These are phyloP conservation scores for Urocitellus parryii DNA, from an alignment of 2,113 vertebrate species.

Conservation along the genomic window DNA sequence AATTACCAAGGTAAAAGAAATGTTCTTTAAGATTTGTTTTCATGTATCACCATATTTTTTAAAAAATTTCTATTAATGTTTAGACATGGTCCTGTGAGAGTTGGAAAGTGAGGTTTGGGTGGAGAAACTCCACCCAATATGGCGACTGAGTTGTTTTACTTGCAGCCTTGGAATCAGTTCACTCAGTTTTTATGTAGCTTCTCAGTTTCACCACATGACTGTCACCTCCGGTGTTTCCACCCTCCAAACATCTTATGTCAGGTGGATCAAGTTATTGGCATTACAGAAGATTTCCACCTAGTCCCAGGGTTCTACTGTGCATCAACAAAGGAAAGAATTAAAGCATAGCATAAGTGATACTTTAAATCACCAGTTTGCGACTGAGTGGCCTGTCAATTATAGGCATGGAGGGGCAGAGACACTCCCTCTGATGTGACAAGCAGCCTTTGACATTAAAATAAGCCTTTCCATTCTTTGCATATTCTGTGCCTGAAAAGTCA, in stretches of 20 bases:
- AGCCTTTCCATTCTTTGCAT: not conserved
- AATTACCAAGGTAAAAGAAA: not conserved
- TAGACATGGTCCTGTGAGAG: not conserved
- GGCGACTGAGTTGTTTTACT: not conserved
- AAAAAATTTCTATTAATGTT: not conserved
- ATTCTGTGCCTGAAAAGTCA: not conserved
- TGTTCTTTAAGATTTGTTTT: not conserved
- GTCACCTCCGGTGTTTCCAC: not conserved
- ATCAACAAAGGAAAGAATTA: constrained; percentile 4
- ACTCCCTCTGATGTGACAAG: not conserved
- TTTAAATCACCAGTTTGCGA: not conserved
- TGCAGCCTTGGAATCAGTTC: not conserved
- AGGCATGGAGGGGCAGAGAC: not conserved
- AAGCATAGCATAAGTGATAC: not conserved
- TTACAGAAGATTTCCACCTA: not conserved
- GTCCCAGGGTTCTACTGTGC: not conserved
- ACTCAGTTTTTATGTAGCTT: not conserved
- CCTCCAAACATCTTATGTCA: not conserved
- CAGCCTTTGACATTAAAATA: not conserved
- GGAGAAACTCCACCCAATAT: not conserved
- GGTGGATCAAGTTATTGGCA: not conserved
- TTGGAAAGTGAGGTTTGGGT: not conserved
- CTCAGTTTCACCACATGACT: not conserved
- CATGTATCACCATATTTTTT: not conserved
- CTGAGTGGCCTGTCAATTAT: not conserved